These are phyloP conservation scores for Prochilodus magdalenae DNA, from an alignment of 2,113 vertebrate genomes.

Conservation along the genomic window DNA sequence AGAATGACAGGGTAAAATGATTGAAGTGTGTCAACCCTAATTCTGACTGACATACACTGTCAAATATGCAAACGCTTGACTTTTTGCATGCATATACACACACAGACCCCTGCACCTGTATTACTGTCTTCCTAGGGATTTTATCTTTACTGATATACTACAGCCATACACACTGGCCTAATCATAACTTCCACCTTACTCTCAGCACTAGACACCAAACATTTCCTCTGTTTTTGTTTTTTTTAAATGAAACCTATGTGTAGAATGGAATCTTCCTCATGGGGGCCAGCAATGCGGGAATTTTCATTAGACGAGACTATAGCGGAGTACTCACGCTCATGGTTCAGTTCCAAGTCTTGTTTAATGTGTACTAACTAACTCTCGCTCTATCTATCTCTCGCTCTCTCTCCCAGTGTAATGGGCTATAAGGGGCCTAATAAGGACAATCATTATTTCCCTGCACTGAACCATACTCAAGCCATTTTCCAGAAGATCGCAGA, in stretches of 20 bases:
- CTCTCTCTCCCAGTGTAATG: slow-evolving; percentile 33
- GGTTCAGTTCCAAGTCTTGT: too few species aligned
- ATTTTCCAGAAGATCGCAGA: not conserved
- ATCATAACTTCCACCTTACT: too few species aligned
- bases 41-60: not conserved
- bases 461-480: not conserved
- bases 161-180: too few species aligned
- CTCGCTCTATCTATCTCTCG: not conserved
- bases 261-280: too few species aligned
- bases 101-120: not conserved
- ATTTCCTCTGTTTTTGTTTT: not conserved
- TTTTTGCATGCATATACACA: not conserved
- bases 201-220: too few species aligned
- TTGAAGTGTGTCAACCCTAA: not conserved
- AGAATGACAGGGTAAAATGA: not conserved
- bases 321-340: too few species aligned
- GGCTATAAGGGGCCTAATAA: slow-evolving; percentile 8
- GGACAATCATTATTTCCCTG: not conserved
- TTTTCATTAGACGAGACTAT: too few species aligned
- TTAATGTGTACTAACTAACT: not conserved
- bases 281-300: too few species aligned
- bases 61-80: not conserved
- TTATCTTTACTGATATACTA: not conserved
- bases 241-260: not conserved
- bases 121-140: not conserved